Base-by-base conservation (phyloP, 2,888 invertebrate genomes). In the Andricus quercusramuli region DNA sequence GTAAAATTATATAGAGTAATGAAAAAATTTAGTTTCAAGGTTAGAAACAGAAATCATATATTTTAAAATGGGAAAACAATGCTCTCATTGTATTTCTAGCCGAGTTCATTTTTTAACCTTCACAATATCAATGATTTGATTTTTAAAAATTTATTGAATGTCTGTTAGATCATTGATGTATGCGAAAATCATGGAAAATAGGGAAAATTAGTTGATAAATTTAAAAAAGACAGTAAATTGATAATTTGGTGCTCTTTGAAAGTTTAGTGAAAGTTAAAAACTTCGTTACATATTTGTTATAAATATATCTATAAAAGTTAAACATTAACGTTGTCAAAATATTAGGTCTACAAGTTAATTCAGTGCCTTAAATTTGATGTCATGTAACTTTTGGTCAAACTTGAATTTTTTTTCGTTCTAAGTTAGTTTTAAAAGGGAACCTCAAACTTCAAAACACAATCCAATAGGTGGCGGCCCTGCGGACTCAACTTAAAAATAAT, bases 221-320 rank as follows among this genome's bases (percentile, higher is more conserved):
- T 56, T 17, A 17, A 32, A 41, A 59, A n/a, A 22, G 4, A 11
- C 1, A 37, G 5, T 15, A 47, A 47, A 70, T 51, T 32, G 20
- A 4, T 47, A 1, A 51, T 56, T 51, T 51, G 25, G 32, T 70
- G 41, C 56, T 77, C 5, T 62, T 32, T 41, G 20, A 44, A 64
- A 76, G 37, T 41, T 68, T 29, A 68, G 29, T n/a, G 29, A 62
- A 29, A 9, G 41, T 17, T n/a, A 41, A 59, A 70, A 68, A 59
- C 59, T 79, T 56, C 51, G 74, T 56, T 74, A 68, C 25, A 70
- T 70, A 78, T 68, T 41, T 70, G 44, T 37, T 74, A 51, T 22
- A 20, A 65, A 65, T 65, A 41, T 37, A 25, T 64, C 15, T 20
- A 64, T 59, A 64, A 64, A 64, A 29, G 59, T 44, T 9, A 29